Evolutionary conservation across 2,797 vertebrate genomes (phyloP).

Genomic region (Pangasius larnaudii): DNA sequence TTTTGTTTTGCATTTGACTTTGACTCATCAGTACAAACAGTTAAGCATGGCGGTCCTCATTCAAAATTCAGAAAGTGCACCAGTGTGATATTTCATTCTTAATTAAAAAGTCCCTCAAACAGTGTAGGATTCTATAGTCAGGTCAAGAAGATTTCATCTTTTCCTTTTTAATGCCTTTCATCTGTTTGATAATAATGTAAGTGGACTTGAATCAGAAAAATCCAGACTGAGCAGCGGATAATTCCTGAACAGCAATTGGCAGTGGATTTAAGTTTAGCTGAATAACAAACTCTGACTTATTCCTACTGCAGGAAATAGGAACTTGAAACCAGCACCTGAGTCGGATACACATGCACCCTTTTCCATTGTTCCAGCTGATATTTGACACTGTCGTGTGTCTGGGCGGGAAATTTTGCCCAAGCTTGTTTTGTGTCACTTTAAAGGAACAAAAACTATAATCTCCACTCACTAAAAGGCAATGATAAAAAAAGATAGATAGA

Average conservation of each 20-base stretch:
- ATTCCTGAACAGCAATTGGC: background rate
- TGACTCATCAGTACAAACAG: slow-evolving; percentile 10
- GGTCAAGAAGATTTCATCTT: background rate
- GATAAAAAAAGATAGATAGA: background rate
- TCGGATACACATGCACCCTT: background rate
- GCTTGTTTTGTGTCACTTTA: background rate
- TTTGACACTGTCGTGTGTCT: background rate
- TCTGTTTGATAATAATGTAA: background rate
- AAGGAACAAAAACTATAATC: background rate
- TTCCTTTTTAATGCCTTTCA: background rate
- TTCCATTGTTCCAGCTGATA: background rate
- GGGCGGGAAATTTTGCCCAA: background rate
- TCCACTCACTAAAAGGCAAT: background rate
- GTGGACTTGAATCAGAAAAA: background rate
- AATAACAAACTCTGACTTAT: slow-evolving; percentile 5
- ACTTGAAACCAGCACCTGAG: background rate
- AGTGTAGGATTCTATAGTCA: background rate
- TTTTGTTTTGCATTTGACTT: too few relatives aligned
- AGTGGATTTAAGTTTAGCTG: too few relatives aligned
- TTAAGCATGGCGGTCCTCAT: background rate
- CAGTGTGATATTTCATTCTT: background rate
- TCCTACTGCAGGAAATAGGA: background rate
- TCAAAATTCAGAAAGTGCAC: background rate
- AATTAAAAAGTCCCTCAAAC: background rate
- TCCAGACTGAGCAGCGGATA: background rate